Conservation (phyloP, 1,140 invertebrate species). For the Ylistrum balloti region DNA sequence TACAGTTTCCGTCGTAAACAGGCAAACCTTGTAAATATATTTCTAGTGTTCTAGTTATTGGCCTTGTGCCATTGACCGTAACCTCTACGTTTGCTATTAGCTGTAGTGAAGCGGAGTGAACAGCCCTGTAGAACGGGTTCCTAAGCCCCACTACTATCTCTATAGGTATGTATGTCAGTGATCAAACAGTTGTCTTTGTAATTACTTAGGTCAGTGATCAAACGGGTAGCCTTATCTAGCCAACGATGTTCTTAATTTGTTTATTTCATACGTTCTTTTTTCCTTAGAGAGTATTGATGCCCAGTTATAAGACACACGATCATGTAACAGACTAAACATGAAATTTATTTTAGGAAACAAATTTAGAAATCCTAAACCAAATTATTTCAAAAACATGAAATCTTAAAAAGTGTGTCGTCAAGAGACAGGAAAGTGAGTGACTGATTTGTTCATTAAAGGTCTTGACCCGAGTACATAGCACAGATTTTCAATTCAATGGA, state of each 20-base stretch:
- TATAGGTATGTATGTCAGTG: background rate
- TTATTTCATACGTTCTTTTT: too few species aligned
- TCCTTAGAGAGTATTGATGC: too few species aligned
- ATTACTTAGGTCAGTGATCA: too few species aligned
- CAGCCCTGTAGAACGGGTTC: background rate
- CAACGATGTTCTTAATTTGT: background rate
- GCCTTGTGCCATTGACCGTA: background rate
- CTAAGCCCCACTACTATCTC: background rate
- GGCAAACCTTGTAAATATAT: too few species aligned
- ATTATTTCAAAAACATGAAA: too few species aligned
- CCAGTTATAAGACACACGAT: too few species aligned
- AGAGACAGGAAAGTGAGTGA: background rate
- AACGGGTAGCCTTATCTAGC: background rate
- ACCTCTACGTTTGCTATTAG: background rate
- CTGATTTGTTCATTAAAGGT: background rate
- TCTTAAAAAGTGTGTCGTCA: too few species aligned
- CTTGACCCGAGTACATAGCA: background rate
- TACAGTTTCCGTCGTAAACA: too few species aligned
- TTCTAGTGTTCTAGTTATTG: background rate
- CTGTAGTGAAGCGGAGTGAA: background rate
- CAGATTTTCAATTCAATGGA: background rate
- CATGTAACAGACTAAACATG: too few species aligned
- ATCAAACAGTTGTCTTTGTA: background rate
- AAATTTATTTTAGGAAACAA: too few species aligned
- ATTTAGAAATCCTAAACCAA: too few species aligned